These are phyloP conservation scores for Eledone cirrhosa DNA, from an alignment of 2,888 invertebrate genomes.

Conservation along the genomic window DNA sequence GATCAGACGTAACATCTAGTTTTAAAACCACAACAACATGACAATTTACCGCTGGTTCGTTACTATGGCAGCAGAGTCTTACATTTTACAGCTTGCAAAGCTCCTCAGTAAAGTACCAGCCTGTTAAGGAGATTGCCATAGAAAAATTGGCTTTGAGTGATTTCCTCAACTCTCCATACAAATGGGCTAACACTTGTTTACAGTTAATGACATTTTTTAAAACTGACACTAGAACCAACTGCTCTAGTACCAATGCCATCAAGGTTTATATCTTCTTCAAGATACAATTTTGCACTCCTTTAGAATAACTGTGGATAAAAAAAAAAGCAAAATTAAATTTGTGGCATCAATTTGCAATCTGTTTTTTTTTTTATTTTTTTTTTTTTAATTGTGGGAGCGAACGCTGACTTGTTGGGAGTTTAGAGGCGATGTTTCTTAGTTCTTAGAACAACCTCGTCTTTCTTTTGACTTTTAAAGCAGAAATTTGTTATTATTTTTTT, in stretches of 20 bases:
- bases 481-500: neutral
- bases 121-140: too few relatives aligned
- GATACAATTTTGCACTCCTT: conserved; percentile 20
- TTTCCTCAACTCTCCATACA: too few relatives aligned
- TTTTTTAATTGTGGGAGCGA: too few relatives aligned
- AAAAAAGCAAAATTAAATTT: conserved; percentile 22
- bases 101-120: too few relatives aligned
- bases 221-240: conserved; percentile 10
- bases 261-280: neutral
- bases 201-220: too few relatives aligned
- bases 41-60: conserved; percentile 17
- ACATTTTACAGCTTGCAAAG: too few relatives aligned
- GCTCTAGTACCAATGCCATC: conserved; percentile 11
- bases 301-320: neutral
- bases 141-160: too few relatives aligned
- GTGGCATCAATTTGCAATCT: conserved; percentile 22
- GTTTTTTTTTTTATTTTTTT: too few relatives aligned
- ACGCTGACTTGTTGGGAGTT: conserved; percentile 20
- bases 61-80: conserved; percentile 26
- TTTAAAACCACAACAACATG: neutral
- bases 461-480: conserved; percentile 19
- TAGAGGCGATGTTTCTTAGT: conserved; percentile 19
- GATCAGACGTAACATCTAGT: conserved; percentile 19
- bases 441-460: conserved; percentile 10
- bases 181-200: too few relatives aligned